Evolutionary conservation across 1,140 invertebrate genomes (phyloP), one percentile per base, ranked within the genome.

Genomic region (Macrobrachium nipponense): DNA sequence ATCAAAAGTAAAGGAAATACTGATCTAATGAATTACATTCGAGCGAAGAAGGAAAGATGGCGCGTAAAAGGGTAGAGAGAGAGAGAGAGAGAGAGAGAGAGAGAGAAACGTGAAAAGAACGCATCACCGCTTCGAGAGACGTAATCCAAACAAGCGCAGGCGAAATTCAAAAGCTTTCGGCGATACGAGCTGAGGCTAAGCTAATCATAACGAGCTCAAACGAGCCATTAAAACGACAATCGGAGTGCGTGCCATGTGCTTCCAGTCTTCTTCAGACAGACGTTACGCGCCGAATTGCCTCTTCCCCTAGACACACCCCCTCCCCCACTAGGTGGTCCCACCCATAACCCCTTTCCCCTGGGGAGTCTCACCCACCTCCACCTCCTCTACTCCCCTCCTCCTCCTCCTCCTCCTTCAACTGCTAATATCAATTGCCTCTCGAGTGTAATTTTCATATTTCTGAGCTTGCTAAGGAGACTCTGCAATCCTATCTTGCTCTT

Each of bases 1-100:
- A n/a, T n/a, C n/a, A n/a, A n/a, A n/a, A n/a, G n/a, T n/a, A n/a
- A n/a, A n/a, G n/a, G n/a, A n/a, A n/a, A 36, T 4, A 36, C 27
- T 4, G 27, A 36, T 36, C 27, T 36, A 36, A 36, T 36, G 27
- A 36, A 36, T 36, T 36, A 36, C 4, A 36, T 36, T 36, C 27
- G 27, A 36, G 27, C 27, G 27, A 36, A 36, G 27, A 36, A 36
- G 27, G 27, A 36, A 36, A 36, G 27, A 36, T 36, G 27, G 4
- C 4, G 27, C 4, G 27, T 2, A 36, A 36, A 36, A 36, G 27
- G 18, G 12, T 43, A 58, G 43, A 70, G 18, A 68, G 64, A 58
- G 64, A 81, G 36, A 81, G 64, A 70, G 79, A 58, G 64, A 81
- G 27, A 70, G 36, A 58, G 43, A 51, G 20, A 59, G 17, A 27